Evolutionary conservation across 2,797 vertebrate species (phyloP).

Genomic region (Chrysocyon brachyurus): DNA sequence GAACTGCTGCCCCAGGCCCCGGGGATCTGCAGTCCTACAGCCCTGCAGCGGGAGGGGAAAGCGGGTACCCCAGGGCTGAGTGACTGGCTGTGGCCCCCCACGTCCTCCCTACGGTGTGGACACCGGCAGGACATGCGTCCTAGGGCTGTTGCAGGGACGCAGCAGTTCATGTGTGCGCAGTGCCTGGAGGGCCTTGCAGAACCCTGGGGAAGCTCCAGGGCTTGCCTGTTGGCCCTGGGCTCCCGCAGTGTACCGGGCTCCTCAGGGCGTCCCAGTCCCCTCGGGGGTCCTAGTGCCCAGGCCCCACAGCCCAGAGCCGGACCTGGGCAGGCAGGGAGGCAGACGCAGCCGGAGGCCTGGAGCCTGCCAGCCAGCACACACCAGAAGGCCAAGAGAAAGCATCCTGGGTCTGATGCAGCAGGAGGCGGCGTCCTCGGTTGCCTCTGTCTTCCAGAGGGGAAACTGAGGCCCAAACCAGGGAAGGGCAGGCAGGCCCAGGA

Average conservation of each 20-base stretch:
- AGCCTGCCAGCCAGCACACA: background rate
- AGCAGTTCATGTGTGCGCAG: background rate
- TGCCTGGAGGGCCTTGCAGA: background rate
- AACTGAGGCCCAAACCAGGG: background rate
- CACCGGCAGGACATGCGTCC: background rate
- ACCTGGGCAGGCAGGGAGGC: background rate
- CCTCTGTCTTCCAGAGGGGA: background rate
- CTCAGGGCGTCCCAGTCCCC: background rate
- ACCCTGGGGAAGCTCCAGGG: background rate
- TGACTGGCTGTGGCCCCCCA: background rate
- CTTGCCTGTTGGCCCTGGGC: background rate
- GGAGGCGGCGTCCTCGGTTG: background rate
- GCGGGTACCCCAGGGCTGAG: fast-evolving
- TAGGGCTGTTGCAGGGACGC: background rate
- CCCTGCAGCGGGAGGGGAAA: background rate
- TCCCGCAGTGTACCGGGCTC: too few species aligned
- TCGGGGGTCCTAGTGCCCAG: background rate
- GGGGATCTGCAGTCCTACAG: background rate
- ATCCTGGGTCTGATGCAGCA: background rate
- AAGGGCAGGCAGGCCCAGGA: background rate
- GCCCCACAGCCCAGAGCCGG: background rate
- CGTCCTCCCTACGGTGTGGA: background rate
- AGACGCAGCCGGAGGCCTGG: background rate
- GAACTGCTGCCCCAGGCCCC: background rate
- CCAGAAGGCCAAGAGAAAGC: background rate